Evolutionary conservation across 2,888 invertebrate species (phyloP).

Genomic region (Ophion slaviceki): DNA sequence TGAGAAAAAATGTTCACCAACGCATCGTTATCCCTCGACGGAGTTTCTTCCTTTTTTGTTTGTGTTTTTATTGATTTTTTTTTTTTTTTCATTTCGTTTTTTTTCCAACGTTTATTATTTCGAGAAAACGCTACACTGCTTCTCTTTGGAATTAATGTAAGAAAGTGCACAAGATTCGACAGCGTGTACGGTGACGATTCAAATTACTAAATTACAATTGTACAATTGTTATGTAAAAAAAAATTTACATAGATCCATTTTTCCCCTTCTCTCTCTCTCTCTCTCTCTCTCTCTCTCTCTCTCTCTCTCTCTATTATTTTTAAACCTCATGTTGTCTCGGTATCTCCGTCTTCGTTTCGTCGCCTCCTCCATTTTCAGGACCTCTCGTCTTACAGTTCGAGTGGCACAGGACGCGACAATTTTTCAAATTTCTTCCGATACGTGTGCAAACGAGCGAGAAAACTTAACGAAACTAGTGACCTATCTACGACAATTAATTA

Average conservation of each 20-base stretch:
- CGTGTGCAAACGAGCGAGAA: slow-evolving; percentile 49
- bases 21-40: neutral
- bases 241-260: slow-evolving; percentile 74
- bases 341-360: slow-evolving; percentile 3
- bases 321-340: neutral
- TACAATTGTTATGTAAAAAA: slow-evolving; percentile 78
- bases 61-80: slow-evolving; percentile 16
- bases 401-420: slow-evolving; percentile 2
- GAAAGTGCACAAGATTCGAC: slow-evolving; percentile 77
- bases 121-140: slow-evolving; percentile 79
- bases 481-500: slow-evolving; percentile 50
- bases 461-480: slow-evolving; percentile 45
- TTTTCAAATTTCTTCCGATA: slow-evolving; percentile 24
- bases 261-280: slow-evolving; percentile 30
- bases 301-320: slow-evolving; percentile 10
- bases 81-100: slow-evolving; percentile 5
- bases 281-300: slow-evolving; percentile 5
- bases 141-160: slow-evolving; percentile 79
- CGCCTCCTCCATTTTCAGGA: slow-evolving; percentile 5
- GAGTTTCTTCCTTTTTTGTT: slow-evolving; percentile 1
- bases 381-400: slow-evolving; percentile 1
- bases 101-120: slow-evolving; percentile 76
- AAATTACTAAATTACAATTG: slow-evolving; percentile 78
- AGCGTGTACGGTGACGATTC: slow-evolving; percentile 72
- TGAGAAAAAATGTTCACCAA: neutral